Evolutionary conservation across 1,140 invertebrate genomes (phyloP), one percentile per base, ranked within the genome.

Genomic region (Drosophila mayri): DNA sequence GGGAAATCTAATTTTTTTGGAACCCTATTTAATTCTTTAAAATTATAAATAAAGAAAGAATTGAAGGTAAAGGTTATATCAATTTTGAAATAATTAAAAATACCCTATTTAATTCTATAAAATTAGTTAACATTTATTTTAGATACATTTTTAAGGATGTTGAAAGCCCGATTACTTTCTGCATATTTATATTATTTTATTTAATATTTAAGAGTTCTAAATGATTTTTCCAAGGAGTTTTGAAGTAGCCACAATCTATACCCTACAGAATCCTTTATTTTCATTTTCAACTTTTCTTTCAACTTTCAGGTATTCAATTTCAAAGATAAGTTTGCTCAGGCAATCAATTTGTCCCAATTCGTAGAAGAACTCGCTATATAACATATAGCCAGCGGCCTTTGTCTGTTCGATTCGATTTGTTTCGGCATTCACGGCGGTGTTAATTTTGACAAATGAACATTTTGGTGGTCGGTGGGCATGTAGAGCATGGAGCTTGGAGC

Each of bases 381-480:
- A 41, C 28, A 38, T 46, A 43, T 76, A 38, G 63, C 74, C 38
- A 38, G 64, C 75, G 74, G 74, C 55, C 44, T 32, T 50, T 77
- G 67, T 57, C 49, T 1, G 3, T 30, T 30, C 28, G 28, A 60
- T 77, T 76, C 67, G 46, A 67, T 68, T 76, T 47, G 62, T 59
- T 32, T 73, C 63, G 68, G 37, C 66, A 5, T 70, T 38, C 52
- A 67, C 46, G 54, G 66, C 49, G 67, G 84, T 90, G 85, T 90
- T 88, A 88, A 88, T 90, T 88, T 88, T 88, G 85, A 88, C 81
- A 88, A 90, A 88, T 88, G 85, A 88, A 90, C 74, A 75, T 77
- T 80, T 87, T 80, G 84, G 71, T 80, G 84, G 71, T 79, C 74
- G 84, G 37, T 73, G 76, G 64, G 66, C 83, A 86, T 84, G 52